A percentile compares a stretch with the other conserved stretches of the same genome.
These are phyloP conservation scores for Channa striata DNA, from an alignment of 2,797 vertebrate species.

Conservation along the genomic window DNA sequence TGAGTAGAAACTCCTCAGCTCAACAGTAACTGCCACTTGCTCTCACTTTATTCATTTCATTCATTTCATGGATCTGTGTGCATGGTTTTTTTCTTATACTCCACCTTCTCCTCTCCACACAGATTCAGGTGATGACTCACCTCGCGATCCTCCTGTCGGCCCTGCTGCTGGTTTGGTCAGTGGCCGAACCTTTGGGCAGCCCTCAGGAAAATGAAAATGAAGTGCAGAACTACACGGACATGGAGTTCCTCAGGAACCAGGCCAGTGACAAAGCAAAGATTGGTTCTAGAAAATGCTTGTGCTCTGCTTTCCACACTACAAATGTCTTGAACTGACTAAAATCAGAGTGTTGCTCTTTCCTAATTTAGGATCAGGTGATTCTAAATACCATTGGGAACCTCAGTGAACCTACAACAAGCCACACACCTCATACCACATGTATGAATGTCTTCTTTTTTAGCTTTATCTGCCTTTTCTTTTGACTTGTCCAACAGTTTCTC, in stretches of 20 bases:
- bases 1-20: neutral
- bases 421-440: constrained; percentile 58
- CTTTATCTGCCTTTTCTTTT: neutral
- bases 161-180: constrained; percentile 58
- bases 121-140: constrained; percentile 65
- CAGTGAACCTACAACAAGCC: constrained; percentile 31
- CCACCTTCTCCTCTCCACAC: neutral
- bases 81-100: neutral
- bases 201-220: constrained; percentile 64
- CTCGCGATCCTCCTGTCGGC: constrained; percentile 57
- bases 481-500: neutral
- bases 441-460: constrained; percentile 6
- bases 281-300: neutral
- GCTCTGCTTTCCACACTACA: neutral
- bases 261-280: constrained; percentile 33
- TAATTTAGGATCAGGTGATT: constrained; percentile 45
- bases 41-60: neutral
- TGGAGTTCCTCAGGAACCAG: constrained; percentile 44
- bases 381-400: constrained; percentile 65
- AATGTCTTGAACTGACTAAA: neutral
- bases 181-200: constrained; percentile 52
- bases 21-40: constrained; percentile 2
- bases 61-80: neutral
- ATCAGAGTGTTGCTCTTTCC: neutral
- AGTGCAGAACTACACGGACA: constrained; percentile 53